Evolutionary conservation across 2,888 invertebrate species (phyloP).

Genomic region (Tipula helvola): DNA sequence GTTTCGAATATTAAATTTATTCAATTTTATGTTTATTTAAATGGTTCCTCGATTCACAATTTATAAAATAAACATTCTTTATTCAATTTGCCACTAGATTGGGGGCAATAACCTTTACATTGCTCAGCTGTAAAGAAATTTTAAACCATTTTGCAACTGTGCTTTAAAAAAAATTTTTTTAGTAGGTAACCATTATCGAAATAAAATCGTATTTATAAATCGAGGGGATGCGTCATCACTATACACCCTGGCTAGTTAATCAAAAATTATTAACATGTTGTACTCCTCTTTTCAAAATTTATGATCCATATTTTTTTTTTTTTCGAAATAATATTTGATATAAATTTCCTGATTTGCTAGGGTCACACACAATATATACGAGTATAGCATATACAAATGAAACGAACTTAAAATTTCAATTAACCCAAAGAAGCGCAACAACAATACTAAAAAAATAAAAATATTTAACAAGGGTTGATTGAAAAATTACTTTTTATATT

Average conservation of each 20-base stretch:
- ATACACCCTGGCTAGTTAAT: neutral
- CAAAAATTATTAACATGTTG: neutral
- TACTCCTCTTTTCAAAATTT: neutral
- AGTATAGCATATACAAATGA: neutral
- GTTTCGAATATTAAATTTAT: neutral
- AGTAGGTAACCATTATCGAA: neutral
- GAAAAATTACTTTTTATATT: neutral
- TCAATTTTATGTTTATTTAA: neutral
- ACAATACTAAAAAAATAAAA: neutral
- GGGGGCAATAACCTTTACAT: neutral
- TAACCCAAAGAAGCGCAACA: neutral
- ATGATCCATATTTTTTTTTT: neutral
- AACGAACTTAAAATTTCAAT: neutral
- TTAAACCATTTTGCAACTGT: neutral
- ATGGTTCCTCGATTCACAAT: too few relatives aligned
- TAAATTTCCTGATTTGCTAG: neutral
- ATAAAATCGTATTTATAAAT: neutral
- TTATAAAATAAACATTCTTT: too few relatives aligned
- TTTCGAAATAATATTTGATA: neutral
- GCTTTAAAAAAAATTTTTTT: neutral
- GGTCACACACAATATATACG: neutral
- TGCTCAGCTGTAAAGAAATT: too few relatives aligned
- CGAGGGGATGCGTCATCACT: neutral
- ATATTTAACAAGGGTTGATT: neutral
- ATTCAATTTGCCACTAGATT: too few relatives aligned